These are phyloP conservation scores for Herminia tarsipennalis DNA, from an alignment of 2,888 invertebrate genomes.

Conservation along the genomic window DNA sequence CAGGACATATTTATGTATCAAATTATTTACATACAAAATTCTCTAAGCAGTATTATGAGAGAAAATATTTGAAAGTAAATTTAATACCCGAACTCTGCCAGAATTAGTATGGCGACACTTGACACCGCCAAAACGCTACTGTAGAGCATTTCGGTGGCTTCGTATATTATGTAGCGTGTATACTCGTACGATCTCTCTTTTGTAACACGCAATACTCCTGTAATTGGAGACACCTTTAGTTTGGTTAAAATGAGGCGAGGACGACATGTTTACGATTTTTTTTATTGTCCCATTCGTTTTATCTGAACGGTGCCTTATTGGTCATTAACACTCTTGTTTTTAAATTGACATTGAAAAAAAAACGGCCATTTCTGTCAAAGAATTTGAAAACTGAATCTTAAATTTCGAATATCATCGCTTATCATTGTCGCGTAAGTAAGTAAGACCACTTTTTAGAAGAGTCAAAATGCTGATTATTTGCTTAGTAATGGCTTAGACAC, in stretches of 20 bases:
- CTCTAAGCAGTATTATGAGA: no score
- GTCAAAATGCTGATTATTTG: no score
- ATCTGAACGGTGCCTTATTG: neutral
- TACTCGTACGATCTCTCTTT: slow-evolving; percentile 66
- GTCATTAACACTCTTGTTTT: no score
- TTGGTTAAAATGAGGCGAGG: slow-evolving; percentile 32
- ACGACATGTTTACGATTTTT: slow-evolving; percentile 21
- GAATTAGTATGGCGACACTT: slow-evolving; percentile 56
- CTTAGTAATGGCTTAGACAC: no score
- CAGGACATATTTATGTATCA: no score
- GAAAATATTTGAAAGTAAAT: slow-evolving; percentile 15
- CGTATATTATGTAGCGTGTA: slow-evolving; percentile 66
- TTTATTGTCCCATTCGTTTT: neutral
- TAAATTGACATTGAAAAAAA: no score
- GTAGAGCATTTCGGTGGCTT: slow-evolving; percentile 80
- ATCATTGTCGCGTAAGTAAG: no score
- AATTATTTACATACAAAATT: no score
- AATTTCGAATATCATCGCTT: no score
- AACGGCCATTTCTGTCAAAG: no score
- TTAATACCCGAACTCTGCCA: slow-evolving; percentile 35
- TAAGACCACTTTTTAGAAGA: no score
- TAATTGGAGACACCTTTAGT: slow-evolving; percentile 63
- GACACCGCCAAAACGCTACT: slow-evolving; percentile 82
- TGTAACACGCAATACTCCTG: slow-evolving; percentile 74
- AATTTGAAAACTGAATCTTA: no score